Base-by-base conservation (phyloP, 2,888 invertebrate genomes). In the Philhelius pedissequus region DNA sequence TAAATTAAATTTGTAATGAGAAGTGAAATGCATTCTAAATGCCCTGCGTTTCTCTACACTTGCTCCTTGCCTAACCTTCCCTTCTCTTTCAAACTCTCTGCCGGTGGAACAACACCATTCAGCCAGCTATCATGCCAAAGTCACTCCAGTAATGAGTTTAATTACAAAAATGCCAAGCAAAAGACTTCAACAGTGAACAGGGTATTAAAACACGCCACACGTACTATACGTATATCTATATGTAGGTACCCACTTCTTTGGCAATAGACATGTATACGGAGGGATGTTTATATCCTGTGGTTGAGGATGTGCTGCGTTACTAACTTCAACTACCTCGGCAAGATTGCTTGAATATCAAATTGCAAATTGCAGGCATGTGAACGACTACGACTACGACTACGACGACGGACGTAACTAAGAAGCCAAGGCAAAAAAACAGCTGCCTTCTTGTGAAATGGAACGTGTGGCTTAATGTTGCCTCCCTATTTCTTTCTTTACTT, bases 1-100 rank as follows among this genome's bases (percentile, higher is more conserved):
- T 80, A 86, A 86, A 86, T 77, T 86, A 86, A 81, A 86, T 86
- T 86, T 73, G 76, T 86, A 86, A 86, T 86, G 86, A 81, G 81
- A 73, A 77, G 76, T 81, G 76, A 86, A 86, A 81, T 81, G 76
- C 86, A 77, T 81, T 81, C 45, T 81, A 73, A 81, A 80, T 64
- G 66, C 60, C 66, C 60, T 40, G 25, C 62, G 43, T 52, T 64
- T 52, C 50, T 27, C 11, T 30, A 30, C 45, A 27, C 64, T 56
- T n/a, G 7, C 40, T 15, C 22, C 30, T 27, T 15, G 43, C 27
- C 13, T 7, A 38, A 38, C 35, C 18, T n/a, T n/a, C n/a, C n/a
- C n/a, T n/a, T 25, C 22, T 18, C 32, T 40, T 1, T 32, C n/a
- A n/a, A n/a, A n/a, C 27, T 27, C 20, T 15, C 64, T 43, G 20